Conservation (phyloP, 2,888 invertebrate species). For the Sminthurinus aureus region DNA sequence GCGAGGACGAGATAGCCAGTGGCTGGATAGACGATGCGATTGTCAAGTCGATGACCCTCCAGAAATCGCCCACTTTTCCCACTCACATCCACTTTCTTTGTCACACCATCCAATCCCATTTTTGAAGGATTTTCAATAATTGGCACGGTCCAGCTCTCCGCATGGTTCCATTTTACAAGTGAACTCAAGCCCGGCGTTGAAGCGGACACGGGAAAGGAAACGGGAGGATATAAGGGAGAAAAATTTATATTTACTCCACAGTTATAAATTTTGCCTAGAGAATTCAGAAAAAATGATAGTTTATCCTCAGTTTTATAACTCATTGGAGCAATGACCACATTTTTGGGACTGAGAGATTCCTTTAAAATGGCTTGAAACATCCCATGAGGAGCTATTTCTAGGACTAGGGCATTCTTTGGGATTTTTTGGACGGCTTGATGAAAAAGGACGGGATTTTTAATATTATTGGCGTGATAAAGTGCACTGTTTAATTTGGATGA, state of each 20-base stretch:
- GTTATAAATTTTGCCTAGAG: slow-evolving; percentile 70
- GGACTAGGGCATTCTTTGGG: slow-evolving; percentile 66
- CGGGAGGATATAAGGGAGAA: no score
- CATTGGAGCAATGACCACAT: slow-evolving; percentile 37
- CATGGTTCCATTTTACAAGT: no score
- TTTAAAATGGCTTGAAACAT: slow-evolving; percentile 68
- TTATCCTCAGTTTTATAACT: no score
- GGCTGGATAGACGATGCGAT: slow-evolving; percentile 81
- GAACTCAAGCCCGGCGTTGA: no score
- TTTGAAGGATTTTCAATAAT: no score
- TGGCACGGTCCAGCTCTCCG: no score
- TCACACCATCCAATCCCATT: no score
- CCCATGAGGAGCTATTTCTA: slow-evolving; percentile 69
- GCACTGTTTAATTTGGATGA: slow-evolving; percentile 75
- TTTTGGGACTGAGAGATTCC: slow-evolving; percentile 62
- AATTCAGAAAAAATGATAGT: slow-evolving; percentile 32
- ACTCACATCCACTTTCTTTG: slow-evolving; percentile 10
- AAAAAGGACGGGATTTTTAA: slow-evolving; percentile 77
- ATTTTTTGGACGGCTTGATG: slow-evolving; percentile 67
- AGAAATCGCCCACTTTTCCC: slow-evolving; percentile 70
- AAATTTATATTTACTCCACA: no score
- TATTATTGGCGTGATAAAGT: slow-evolving; percentile 87
- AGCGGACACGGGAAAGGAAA: no score
- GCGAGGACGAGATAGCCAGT: slow-evolving; percentile 81
- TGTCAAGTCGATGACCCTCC: slow-evolving; percentile 68